These are phyloP conservation scores for Deilephila elpenor DNA, from an alignment of 2,888 invertebrate genomes.

Conservation along the genomic window DNA sequence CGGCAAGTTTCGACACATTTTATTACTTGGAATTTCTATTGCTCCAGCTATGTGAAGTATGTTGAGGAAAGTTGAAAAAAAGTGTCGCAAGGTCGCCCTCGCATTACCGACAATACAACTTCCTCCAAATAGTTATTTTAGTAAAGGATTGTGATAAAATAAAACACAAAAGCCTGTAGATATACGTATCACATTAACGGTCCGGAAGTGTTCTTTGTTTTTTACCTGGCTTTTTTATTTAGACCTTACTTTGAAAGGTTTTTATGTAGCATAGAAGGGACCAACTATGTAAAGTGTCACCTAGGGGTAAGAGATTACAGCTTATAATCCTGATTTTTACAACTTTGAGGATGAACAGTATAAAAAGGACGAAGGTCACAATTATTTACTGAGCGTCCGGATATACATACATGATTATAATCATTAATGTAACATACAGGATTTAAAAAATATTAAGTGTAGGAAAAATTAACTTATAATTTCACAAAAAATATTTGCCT, in stretches of 20 bases:
- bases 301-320: too few relatives aligned
- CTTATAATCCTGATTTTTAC: too few relatives aligned
- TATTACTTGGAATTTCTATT: slow-evolving; percentile 29
- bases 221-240: background rate
- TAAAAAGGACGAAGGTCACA: too few relatives aligned
- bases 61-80: slow-evolving; percentile 22
- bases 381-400: too few relatives aligned
- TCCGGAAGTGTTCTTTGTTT: background rate
- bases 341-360: too few relatives aligned
- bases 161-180: background rate
- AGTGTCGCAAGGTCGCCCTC: slow-evolving; percentile 14
- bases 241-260: background rate
- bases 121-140: background rate
- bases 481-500: too few relatives aligned
- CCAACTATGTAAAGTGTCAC: too few relatives aligned
- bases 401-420: too few relatives aligned
- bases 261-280: background rate
- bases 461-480: too few relatives aligned
- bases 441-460: too few relatives aligned
- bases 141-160: background rate
- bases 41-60: slow-evolving; percentile 11
- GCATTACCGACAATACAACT: background rate
- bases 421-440: too few relatives aligned
- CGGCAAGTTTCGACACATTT: slow-evolving; percentile 29
- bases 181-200: background rate